phyloP scores from a whole-genome alignment of 2,797 vertebrate genomes.

The Acrossocheilus wenchowensis region DNA sequence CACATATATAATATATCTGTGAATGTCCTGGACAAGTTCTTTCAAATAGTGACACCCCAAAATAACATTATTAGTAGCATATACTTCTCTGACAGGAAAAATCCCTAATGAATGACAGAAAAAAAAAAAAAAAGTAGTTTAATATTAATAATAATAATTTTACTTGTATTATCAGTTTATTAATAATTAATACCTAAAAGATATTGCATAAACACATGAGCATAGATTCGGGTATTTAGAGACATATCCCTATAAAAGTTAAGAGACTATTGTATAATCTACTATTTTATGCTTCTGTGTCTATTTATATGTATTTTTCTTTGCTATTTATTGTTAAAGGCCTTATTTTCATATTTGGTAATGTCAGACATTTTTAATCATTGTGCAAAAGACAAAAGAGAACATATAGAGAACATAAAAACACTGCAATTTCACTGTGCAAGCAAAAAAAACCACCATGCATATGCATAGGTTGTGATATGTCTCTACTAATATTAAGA shows the following conservation, averaged over 20 bases:
- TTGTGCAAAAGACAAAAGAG: neutral
- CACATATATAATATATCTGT: neutral
- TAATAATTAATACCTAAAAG: neutral
- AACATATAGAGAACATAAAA: too few relatives aligned
- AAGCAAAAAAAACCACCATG: neutral
- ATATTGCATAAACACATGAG: neutral
- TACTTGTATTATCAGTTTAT: neutral
- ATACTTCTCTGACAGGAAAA: neutral
- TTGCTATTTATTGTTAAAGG: neutral
- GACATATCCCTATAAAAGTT: neutral
- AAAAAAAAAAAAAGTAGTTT: neutral
- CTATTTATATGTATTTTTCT: neutral
- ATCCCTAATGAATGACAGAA: neutral
- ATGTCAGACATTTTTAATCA: neutral
- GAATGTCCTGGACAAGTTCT: neutral
- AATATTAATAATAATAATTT: neutral
- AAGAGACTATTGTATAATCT: neutral
- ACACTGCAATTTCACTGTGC: too few relatives aligned
- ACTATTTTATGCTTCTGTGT: neutral
- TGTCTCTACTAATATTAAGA: neutral
- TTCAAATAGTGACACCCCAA: neutral
- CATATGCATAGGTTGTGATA: neutral
- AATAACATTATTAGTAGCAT: neutral
- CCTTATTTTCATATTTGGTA: neutral
- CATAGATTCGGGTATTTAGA: neutral